Evolutionary conservation across 2,888 invertebrate genomes (phyloP).

Genomic region (Polydesmus complanatus): DNA sequence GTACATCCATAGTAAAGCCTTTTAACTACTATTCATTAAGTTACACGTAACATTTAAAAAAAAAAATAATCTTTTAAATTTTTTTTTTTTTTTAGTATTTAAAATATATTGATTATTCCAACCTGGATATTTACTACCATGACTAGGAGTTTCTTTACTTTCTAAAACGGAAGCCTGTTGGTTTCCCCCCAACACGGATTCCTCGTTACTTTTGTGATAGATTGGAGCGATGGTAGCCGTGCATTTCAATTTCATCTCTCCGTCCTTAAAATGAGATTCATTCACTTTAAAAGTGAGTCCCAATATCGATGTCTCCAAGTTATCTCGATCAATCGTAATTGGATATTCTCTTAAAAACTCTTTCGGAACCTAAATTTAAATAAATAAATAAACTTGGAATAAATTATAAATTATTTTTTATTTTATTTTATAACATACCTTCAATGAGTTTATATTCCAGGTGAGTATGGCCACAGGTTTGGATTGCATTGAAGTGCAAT

Average conservation of each 20-base stretch:
- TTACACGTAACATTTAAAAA: too few relatives aligned
- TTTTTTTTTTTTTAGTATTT: too few relatives aligned
- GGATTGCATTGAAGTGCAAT: too few relatives aligned
- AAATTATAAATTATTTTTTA: too few relatives aligned
- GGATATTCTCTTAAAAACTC: constrained; percentile 33
- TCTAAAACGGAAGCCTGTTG: constrained; percentile 53
- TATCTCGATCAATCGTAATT: constrained; percentile 42
- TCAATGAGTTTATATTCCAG: too few relatives aligned
- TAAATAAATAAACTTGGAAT: not conserved
- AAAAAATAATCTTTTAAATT: too few relatives aligned
- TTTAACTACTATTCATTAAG: too few relatives aligned
- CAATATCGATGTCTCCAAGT: constrained; percentile 61
- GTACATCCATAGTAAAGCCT: too few relatives aligned
- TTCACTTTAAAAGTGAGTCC: constrained; percentile 68
- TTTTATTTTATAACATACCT: too few relatives aligned
- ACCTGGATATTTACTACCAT: constrained; percentile 21
- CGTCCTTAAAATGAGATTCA: constrained; percentile 59
- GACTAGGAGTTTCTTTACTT: constrained; percentile 46
- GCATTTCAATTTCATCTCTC: constrained; percentile 78
- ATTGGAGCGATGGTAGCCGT: constrained; percentile 73
- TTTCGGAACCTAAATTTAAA: constrained; percentile 36
- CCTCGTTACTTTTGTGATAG: constrained; percentile 72
- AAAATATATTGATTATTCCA: too few relatives aligned
- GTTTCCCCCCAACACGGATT: constrained; percentile 54
- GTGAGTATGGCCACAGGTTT: too few relatives aligned